Evolutionary conservation across 2,113 vertebrate genomes (phyloP).

Genomic region (Seriola aureovittata): DNA sequence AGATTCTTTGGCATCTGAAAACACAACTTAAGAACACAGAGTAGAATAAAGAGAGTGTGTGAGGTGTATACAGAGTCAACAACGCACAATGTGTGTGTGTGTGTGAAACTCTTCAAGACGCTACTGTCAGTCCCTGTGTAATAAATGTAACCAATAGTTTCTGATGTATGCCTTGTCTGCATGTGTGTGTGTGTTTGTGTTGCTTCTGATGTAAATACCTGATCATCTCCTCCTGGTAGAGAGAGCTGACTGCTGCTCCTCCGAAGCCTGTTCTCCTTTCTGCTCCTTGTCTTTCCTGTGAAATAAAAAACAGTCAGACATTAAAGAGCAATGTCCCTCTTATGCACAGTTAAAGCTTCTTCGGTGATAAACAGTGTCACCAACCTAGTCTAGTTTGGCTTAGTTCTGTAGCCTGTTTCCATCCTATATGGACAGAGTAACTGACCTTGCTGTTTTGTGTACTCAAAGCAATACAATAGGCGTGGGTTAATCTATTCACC

Average conservation of each 20-base stretch:
- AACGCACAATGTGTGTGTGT: background rate
- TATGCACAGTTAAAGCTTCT: background rate
- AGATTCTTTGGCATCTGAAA: conserved; percentile 17
- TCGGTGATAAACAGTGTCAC: background rate
- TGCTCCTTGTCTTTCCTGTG: conserved; percentile 89
- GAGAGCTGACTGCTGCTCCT: conserved; percentile 93
- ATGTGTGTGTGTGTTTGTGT: conserved; percentile 7
- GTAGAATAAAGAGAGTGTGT: background rate
- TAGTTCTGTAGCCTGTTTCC: conserved; percentile 1
- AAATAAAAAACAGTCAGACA: conserved; percentile 47
- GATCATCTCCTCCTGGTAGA: conserved; percentile 97
- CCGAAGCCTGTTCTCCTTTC: conserved; percentile 89
- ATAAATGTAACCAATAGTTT: background rate
- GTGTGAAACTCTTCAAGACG: background rate
- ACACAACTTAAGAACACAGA: background rate
- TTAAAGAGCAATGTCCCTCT: background rate
- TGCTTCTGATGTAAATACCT: conserved; percentile 83
- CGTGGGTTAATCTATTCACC: conserved; percentile 6
- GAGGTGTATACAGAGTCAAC: background rate
- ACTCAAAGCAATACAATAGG: conserved; percentile 30
- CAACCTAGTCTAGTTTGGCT: background rate
- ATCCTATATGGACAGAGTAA: background rate
- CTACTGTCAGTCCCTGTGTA: background rate
- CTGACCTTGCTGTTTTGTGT: conserved; percentile 18
- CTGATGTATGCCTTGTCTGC: background rate